A percentile compares a stretch with the other conserved stretches of the same genome.
Evolutionary conservation across 2,797 vertebrate genomes (phyloP).

Genomic region (Uromys caudimaculatus): DNA sequence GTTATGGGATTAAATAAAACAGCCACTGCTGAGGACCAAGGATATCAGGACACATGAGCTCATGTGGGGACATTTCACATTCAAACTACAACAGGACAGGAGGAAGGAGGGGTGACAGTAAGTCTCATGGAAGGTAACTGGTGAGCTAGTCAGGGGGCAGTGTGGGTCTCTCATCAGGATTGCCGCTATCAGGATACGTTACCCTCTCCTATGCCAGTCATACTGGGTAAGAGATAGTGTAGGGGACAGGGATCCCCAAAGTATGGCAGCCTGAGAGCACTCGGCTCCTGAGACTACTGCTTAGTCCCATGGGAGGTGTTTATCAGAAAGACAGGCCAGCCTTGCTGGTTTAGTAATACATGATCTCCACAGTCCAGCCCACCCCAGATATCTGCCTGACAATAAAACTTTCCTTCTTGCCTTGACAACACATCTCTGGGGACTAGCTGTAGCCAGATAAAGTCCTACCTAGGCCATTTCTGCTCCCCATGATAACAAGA

Average conservation of each 20-base stretch:
- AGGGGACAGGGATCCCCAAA: background rate
- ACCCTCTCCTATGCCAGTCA: background rate
- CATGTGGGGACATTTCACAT: background rate
- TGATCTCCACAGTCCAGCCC: too few species aligned
- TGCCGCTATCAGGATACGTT: background rate
- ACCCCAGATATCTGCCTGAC: background rate
- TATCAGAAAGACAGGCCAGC: background rate
- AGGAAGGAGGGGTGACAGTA: background rate
- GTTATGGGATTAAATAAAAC: background rate
- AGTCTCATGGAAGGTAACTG: background rate
- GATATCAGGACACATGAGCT: too few species aligned
- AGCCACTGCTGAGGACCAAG: background rate
- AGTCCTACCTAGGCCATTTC: background rate
- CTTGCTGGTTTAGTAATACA: background rate
- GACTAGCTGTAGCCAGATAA: background rate
- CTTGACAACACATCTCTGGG: fast-evolving
- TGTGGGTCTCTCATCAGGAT: background rate
- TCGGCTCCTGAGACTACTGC: background rate
- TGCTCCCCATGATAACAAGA: background rate
- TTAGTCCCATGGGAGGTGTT: background rate
- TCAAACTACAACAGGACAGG: background rate
- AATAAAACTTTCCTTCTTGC: background rate
- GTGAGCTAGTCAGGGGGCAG: background rate
- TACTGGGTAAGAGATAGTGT: background rate
- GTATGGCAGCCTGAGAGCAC: background rate